Evolutionary conservation across 23 tunicate genomes (phyloP).

Genomic region (Corella eumyota): DNA sequence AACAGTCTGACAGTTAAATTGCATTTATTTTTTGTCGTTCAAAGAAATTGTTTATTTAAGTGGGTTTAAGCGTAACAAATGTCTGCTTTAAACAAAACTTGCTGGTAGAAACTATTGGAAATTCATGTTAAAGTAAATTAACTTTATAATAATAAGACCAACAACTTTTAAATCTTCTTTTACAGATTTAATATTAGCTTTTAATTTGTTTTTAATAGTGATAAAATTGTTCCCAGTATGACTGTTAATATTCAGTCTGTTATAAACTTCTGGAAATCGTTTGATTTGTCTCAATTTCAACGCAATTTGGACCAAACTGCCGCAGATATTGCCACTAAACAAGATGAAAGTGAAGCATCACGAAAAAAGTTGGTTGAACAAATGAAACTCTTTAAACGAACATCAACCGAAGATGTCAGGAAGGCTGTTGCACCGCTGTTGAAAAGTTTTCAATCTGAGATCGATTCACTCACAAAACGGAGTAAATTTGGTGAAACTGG

Average conservation of each 20-base stretch:
- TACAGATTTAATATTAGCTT: no score
- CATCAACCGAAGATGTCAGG: conserved; percentile 67
- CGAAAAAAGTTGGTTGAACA: conserved; percentile 65
- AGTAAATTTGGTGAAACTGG: conserved; percentile 88
- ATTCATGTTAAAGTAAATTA: no score
- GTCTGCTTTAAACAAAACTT: no score
- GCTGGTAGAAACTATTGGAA: no score
- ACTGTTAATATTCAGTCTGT: conserved; percentile 51
- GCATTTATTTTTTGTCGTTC: no score
- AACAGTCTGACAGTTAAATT: no score
- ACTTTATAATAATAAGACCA: no score
- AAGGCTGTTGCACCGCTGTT: conserved; percentile 74
- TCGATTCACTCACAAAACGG: conserved; percentile 92
- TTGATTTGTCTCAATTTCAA: conserved; percentile 70
- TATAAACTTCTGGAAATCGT: conserved; percentile 76
- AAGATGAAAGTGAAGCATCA: conserved; percentile 70
- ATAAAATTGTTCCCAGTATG: no score
- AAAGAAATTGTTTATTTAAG: no score
- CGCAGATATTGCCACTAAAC: conserved; percentile 61
- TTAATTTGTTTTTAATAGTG: no score
- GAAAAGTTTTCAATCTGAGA: conserved; percentile 78
- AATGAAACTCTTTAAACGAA: conserved; percentile 61
- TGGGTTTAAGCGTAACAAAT: no score
- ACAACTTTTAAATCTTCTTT: no score
- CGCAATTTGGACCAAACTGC: conserved; percentile 63